Conservation (phyloP, 2,888 invertebrate genomes). For the Hymenopus coronatus region DNA sequence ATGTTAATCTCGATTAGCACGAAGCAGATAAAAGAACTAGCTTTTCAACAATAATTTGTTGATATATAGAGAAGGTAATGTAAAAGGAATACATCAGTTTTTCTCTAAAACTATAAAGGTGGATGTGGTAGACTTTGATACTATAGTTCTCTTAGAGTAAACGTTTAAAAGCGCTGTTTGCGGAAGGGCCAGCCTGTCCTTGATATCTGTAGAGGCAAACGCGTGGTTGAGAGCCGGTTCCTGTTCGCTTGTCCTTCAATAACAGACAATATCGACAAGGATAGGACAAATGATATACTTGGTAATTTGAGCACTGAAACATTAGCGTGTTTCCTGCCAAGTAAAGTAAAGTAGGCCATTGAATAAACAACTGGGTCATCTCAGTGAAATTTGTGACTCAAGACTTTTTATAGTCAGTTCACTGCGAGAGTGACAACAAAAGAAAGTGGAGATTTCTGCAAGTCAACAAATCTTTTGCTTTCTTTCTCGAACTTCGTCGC, state of each 20-base stretch:
- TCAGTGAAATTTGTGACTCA: not conserved
- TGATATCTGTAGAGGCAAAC: not conserved
- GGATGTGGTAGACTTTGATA: too few species aligned
- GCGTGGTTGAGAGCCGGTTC: not conserved
- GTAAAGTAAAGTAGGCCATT: not conserved
- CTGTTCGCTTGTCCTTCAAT: not conserved
- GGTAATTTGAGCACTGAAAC: not conserved
- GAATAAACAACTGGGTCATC: not conserved
- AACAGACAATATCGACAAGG: not conserved
- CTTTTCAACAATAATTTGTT: too few species aligned
- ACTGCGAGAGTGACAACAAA: not conserved
- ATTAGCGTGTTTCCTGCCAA: not conserved
- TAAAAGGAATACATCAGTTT: too few species aligned
- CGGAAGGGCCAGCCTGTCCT: not conserved
- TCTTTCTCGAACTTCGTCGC: too few species aligned
- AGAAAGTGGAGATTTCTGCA: not conserved
- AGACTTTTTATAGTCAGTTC: too few species aligned
- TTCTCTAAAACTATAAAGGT: too few species aligned
- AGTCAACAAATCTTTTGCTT: too few species aligned
- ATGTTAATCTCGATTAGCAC: too few species aligned
- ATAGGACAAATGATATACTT: not conserved
- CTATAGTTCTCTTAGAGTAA: too few species aligned
- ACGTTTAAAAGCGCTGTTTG: not conserved
- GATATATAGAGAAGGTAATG: too few species aligned
- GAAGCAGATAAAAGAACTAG: too few species aligned